Evolutionary conservation across 2,888 invertebrate species (phyloP).

Genomic region (Sarcophaga subvicina): DNA sequence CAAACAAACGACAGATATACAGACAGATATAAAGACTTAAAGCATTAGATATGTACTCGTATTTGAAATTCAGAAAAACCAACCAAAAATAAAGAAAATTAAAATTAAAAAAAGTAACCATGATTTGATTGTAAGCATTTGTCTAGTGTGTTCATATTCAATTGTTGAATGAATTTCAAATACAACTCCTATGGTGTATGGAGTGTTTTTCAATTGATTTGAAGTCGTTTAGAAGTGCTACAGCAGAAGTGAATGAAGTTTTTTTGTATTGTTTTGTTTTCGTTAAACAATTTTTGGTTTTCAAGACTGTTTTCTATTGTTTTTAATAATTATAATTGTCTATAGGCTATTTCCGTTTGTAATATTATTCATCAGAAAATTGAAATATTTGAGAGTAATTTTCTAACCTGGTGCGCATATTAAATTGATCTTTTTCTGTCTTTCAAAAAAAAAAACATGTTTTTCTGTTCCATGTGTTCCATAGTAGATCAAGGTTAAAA

Average conservation of each 20-base stretch:
- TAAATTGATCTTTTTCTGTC: neutral
- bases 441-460: slow-evolving; percentile 7
- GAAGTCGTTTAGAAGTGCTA: slow-evolving; percentile 12
- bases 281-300: neutral
- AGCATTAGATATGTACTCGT: too few species aligned
- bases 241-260: slow-evolving; percentile 6
- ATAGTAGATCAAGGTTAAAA: slow-evolving; percentile 21
- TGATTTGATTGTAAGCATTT: slow-evolving; percentile 31
- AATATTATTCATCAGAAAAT: neutral
- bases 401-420: neutral
- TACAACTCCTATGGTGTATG: slow-evolving; percentile 14
- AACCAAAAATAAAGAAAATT: too few species aligned
- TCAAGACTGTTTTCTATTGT: neutral
- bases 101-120: slow-evolving; percentile 27
- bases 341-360: slow-evolving; percentile 44
- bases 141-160: slow-evolving; percentile 21
- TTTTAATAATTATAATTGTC: slow-evolving; percentile 24
- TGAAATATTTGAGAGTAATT: too few species aligned
- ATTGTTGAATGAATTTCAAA: slow-evolving; percentile 46
- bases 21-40: too few species aligned
- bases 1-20: neutral
- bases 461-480: neutral
- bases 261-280: neutral
- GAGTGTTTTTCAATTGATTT: slow-evolving; percentile 30
- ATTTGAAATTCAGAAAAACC: too few species aligned